These are phyloP conservation scores for Dicerorhinus sumatrensis DNA, from an alignment of 2,113 vertebrate species.

Conservation along the genomic window DNA sequence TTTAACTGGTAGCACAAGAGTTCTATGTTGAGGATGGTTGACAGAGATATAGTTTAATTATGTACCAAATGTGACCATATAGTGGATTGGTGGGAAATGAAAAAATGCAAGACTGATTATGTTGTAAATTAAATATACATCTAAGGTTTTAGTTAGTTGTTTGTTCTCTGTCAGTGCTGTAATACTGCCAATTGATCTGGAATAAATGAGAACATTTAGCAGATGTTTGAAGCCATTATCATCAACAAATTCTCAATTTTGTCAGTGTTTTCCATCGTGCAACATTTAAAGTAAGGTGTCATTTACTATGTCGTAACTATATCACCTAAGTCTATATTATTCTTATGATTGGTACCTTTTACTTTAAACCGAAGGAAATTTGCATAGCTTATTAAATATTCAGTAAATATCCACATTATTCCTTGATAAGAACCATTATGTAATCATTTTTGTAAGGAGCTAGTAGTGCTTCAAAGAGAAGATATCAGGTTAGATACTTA, in stretches of 20 bases:
- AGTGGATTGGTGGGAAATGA: slow-evolving; percentile 20
- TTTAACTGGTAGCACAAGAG: slow-evolving; percentile 46
- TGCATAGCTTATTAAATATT: slow-evolving; percentile 43
- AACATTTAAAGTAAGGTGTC: slow-evolving; percentile 44
- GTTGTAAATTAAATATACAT: slow-evolving; percentile 20
- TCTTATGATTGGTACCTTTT: slow-evolving; percentile 18
- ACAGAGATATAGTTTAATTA: slow-evolving; percentile 53
- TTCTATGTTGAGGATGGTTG: slow-evolving; percentile 38
- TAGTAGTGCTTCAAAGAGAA: not conserved
- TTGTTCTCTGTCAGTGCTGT: not conserved
- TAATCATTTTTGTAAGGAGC: not conserved
- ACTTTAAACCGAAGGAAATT: slow-evolving; percentile 27
- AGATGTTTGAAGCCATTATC: slow-evolving; percentile 68
- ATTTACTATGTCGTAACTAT: slow-evolving; percentile 5
- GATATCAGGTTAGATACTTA: not conserved
- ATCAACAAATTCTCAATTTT: slow-evolving; percentile 56
- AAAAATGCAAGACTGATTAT: slow-evolving; percentile 46
- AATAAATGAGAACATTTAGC: slow-evolving; percentile 52
- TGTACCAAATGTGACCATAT: not conserved
- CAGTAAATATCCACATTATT: not conserved
- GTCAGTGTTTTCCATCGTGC: slow-evolving; percentile 39
- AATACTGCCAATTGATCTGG: slow-evolving; percentile 30
- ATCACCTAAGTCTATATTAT: not conserved
- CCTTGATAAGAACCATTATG: slow-evolving; percentile 36
- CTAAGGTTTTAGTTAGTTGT: not conserved